phyloP scores from a whole-genome alignment of 2,797 vertebrate species.

The Lepus oiostolus region DNA sequence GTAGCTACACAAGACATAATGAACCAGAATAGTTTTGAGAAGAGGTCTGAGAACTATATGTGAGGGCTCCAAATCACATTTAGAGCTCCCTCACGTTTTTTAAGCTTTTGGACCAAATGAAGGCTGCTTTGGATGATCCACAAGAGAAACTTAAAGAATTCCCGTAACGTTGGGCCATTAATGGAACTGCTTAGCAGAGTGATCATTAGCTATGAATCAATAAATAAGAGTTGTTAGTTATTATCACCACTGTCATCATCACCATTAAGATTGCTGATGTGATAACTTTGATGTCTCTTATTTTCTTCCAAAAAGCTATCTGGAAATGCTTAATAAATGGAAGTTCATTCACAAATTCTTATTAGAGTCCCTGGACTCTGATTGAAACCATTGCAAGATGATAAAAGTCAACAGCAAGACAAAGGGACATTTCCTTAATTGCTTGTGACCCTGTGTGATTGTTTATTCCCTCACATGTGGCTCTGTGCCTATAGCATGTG shows the following conservation, averaged over 20 bases:
- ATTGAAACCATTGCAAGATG: not conserved
- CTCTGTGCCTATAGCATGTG: not conserved
- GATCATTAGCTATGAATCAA: not conserved
- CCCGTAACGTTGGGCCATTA: not conserved
- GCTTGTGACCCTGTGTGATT: not conserved
- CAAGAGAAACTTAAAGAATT: not conserved
- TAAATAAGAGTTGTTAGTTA: slow-evolving; percentile 9
- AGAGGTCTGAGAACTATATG: slow-evolving; percentile 55
- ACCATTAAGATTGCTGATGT: not conserved
- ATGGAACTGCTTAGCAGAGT: slow-evolving; percentile 8
- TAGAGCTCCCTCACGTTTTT: slow-evolving; percentile 22
- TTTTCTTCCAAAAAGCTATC: not conserved
- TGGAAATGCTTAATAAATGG: slow-evolving; percentile 51
- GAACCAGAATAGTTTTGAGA: slow-evolving; percentile 20
- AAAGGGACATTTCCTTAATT: not conserved
- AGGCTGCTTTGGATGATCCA: slow-evolving; percentile 40
- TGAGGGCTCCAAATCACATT: slow-evolving; percentile 7
- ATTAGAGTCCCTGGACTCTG: not conserved
- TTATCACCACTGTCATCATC: not conserved
- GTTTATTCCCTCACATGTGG: not conserved
- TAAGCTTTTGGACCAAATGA: slow-evolving; percentile 48
- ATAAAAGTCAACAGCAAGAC: slow-evolving; percentile 34
- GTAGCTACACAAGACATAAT: slow-evolving; percentile 23
- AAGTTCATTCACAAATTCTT: slow-evolving; percentile 19
- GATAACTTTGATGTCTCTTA: not conserved